Evolutionary conservation across 2,113 vertebrate genomes (phyloP).

Genomic region (Dicrurus megarhynchus): DNA sequence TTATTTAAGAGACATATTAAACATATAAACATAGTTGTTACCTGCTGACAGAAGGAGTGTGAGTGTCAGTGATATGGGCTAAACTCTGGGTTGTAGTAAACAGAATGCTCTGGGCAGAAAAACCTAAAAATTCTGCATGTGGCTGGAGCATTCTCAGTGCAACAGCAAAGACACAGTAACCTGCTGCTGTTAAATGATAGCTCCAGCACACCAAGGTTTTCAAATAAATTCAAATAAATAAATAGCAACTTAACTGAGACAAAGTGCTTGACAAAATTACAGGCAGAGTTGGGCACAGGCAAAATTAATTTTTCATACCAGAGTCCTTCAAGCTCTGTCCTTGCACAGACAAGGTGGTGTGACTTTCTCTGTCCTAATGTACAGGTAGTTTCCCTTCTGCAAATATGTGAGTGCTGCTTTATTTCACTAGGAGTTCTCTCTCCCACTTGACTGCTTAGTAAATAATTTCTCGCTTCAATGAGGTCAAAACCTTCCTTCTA

Average conservation of each 20-base stretch:
- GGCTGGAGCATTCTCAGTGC: neutral
- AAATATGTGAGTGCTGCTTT: neutral
- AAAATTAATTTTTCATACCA: neutral
- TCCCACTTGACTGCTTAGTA: neutral
- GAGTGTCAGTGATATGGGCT: neutral
- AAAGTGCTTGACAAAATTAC: neutral
- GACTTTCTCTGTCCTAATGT: neutral
- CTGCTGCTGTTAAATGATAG: neutral
- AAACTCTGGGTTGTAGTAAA: neutral
- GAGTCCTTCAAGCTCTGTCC: neutral
- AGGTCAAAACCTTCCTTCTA: neutral
- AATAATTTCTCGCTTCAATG: neutral
- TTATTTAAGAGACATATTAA: neutral
- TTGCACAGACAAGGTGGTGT: rapidly evolving
- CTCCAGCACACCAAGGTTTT: neutral
- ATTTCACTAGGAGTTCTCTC: neutral
- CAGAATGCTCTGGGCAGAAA: neutral
- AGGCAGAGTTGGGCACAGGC: neutral
- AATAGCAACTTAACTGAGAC: neutral
- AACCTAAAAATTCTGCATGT: neutral
- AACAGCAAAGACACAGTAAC: neutral
- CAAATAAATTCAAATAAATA: neutral
- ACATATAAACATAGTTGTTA: neutral
- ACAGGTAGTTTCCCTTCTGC: neutral
- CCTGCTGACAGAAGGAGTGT: neutral